A percentile compares a stretch with the other conserved stretches of the same genome.
Conservation (phyloP, 2,113 vertebrate genomes). For the Meles meles region DNA sequence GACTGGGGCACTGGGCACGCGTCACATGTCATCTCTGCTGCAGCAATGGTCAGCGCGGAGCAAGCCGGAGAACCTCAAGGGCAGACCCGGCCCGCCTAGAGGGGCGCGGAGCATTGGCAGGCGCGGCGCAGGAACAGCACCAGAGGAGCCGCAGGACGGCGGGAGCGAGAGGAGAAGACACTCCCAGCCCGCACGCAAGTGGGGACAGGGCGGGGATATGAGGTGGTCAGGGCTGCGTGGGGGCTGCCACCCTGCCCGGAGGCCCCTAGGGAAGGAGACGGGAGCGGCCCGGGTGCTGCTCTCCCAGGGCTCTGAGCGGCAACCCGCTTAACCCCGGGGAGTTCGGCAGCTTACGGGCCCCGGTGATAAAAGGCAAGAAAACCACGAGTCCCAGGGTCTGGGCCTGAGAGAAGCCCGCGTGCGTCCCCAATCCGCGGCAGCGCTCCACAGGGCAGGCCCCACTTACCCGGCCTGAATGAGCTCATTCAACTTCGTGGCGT, state of each 20-base stretch:
- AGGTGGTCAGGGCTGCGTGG: not conserved
- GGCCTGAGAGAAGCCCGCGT: not conserved
- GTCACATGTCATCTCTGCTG: not conserved
- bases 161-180: not conserved
- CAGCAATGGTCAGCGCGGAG: fast-evolving
- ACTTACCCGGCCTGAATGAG: conserved; percentile 98
- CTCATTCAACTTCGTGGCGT: conserved; percentile 95
- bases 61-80: not conserved
- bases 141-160: not conserved
- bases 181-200: not conserved
- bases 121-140: fast-evolving
- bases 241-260: not conserved
- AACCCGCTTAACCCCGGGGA: not conserved
- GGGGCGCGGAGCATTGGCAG: fast-evolving
- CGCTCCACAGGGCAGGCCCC: not conserved
- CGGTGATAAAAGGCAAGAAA: not conserved
- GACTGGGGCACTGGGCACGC: fast-evolving
- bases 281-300: not conserved
- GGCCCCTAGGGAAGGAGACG: not conserved
- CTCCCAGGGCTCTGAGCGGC: not conserved
- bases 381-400: not conserved
- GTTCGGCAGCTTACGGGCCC: not conserved
- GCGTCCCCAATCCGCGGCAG: too few species aligned
- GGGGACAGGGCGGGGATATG: not conserved
- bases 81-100: not conserved